These are phyloP conservation scores for Campopleginae sp. DNA, from an alignment of 2,888 invertebrate genomes.

Conservation along the genomic window DNA sequence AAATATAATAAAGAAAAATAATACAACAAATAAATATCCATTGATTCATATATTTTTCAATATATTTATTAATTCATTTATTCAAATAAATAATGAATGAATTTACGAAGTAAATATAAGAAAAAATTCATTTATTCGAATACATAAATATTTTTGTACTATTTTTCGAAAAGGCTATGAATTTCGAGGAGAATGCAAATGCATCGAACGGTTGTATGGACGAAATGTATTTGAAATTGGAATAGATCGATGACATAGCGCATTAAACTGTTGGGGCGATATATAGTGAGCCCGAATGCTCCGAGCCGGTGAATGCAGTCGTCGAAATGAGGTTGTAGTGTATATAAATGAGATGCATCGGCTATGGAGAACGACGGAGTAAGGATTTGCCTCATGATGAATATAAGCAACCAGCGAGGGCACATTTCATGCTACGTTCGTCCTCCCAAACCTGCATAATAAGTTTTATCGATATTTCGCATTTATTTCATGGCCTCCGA, in stretches of 20 bases:
- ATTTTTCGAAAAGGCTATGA: neutral
- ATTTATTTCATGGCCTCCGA: conserved; percentile 6
- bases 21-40: no score
- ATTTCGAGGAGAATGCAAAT: neutral
- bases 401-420: conserved; percentile 1
- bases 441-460: conserved; percentile 7
- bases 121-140: no score
- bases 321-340: conserved; percentile 5
- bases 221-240: neutral
- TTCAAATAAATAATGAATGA: no score
- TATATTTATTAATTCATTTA: no score
- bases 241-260: neutral
- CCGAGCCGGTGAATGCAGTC: neutral
- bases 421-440: conserved; percentile 20
- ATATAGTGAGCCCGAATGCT: neutral
- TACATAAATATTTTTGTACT: no score
- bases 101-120: no score
- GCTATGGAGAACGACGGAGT: neutral
- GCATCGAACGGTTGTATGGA: neutral
- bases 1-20: no score
- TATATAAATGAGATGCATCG: conserved; percentile 14
- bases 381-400: conserved; percentile 24
- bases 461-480: conserved; percentile 27
- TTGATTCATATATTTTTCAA: no score
- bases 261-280: neutral